phyloP scores from a whole-genome alignment of 2,888 invertebrate species.

The Clistopyga incitator region DNA sequence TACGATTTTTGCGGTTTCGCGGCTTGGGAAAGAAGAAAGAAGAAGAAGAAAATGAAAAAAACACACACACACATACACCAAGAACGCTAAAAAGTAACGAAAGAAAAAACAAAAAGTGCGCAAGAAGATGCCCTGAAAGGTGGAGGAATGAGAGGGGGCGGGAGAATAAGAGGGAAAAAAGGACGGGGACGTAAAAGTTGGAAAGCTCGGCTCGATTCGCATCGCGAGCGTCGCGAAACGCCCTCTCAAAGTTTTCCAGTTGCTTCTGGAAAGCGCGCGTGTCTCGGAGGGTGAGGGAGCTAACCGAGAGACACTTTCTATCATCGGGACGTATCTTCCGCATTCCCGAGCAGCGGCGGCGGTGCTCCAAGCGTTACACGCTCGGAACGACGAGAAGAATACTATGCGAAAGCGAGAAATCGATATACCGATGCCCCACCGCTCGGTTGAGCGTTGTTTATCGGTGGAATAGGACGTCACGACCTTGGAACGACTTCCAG shows the following conservation, averaged over 20 bases:
- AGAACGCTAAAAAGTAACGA: constrained; percentile 13
- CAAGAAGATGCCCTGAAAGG: constrained; percentile 28
- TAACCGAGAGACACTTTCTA: constrained; percentile 51
- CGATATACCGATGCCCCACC: neutral
- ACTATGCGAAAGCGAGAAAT: constrained; percentile 25
- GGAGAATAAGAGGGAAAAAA: constrained; percentile 21
- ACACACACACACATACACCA: too few species aligned
- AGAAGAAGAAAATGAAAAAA: too few species aligned
- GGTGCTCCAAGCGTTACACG: constrained; percentile 50
- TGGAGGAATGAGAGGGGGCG: constrained; percentile 16
- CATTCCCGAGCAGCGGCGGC: constrained; percentile 50
- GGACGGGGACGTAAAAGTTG: constrained; percentile 58
- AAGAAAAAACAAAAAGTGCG: constrained; percentile 30
- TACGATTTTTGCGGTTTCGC: constrained; percentile 54
- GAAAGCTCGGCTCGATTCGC: constrained; percentile 58
- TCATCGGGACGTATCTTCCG: constrained; percentile 62
- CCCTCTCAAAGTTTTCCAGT: constrained; percentile 60
- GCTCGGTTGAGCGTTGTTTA: neutral
- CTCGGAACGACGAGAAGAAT: constrained; percentile 34
- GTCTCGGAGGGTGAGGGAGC: constrained; percentile 30
- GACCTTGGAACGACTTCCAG: constrained; percentile 36
- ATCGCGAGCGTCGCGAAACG: constrained; percentile 40
- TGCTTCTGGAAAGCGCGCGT: constrained; percentile 20
- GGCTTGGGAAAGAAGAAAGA: neutral
- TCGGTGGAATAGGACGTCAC: constrained; percentile 28